Evolutionary conservation across 2,888 invertebrate species (phyloP), one percentile per base, ranked within the genome.

Genomic region (Didymodactylos carnosus): DNA sequence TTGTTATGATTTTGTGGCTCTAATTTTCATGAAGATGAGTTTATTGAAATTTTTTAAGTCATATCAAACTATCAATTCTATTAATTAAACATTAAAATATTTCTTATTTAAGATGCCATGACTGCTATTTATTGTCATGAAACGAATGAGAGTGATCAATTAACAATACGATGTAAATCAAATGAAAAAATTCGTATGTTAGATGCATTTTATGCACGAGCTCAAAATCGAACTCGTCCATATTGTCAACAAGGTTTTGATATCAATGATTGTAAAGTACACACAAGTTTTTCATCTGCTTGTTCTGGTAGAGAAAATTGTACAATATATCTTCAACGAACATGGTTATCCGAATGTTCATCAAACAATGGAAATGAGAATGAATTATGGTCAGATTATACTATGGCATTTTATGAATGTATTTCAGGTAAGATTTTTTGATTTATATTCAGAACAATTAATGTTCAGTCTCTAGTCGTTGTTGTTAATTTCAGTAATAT

Each of bases 231-330:
- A 29, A 35, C 53, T 35, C 53, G 53, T 62, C 35, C 35, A 62
- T 35, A 27, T 8, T 35, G 27, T 7, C 53, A 62, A 27, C 16
- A 35, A 29, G 7, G 19, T 23, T 23, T 14, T 10, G 35, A 29
- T 62, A n/a, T 7, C 35, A 35, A 19, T 23, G 74, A 74, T 43
- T 74, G 74, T 43, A 71, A 71, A 71, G 39, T 71, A 35, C 39
- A 74, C 39, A 74, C 74, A 23, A 74, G 74, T 62, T 74, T 74
- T 53, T 53, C 70, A 51, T 71, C 70, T 27, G 74, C 74, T 19
- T 74, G 74, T 39, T 71, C 70, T 27, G 74, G 74, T n/a, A 51
- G 74, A 10, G 43, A 70, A 23, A 39, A 51, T 71, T 74, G 74
- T 71, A 71, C 74, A 39, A 29, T 74, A 25, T 71, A 74, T 62